Percentiles rank a stretch among this genome's conserved stretches.
These are phyloP conservation scores for Oegoconia quadripuncta DNA, from an alignment of 2,888 invertebrate genomes.

Conservation along the genomic window DNA sequence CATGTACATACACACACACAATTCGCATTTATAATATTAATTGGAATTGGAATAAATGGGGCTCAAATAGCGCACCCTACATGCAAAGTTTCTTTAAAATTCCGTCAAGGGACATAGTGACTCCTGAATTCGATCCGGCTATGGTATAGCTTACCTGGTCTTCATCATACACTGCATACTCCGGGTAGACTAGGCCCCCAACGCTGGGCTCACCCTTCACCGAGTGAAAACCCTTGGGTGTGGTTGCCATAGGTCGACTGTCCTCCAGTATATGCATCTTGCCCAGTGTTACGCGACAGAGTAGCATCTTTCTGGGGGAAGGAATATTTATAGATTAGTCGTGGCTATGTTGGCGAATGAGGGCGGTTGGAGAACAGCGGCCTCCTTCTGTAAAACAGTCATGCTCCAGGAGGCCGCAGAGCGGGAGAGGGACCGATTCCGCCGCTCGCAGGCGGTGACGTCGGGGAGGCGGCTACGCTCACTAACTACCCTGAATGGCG, in stretches of 20 bases:
- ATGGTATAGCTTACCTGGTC: constrained; percentile 1
- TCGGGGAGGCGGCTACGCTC: background rate
- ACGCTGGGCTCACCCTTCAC: background rate
- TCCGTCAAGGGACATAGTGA: too few relatives aligned
- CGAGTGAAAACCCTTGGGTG: background rate
- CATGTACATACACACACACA: too few relatives aligned
- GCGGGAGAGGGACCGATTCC: too few relatives aligned
- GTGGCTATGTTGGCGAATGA: background rate
- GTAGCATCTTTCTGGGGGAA: constrained; percentile 2
- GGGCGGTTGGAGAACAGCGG: too few relatives aligned
- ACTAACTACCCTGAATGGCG: too few relatives aligned
- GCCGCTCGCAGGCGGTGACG: background rate
- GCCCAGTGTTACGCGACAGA: constrained; percentile 1
- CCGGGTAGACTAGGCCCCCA: background rate
- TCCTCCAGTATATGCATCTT: background rate
- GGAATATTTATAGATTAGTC: background rate
- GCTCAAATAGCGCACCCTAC: background rate
- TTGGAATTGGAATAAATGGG: background rate
- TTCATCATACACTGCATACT: background rate
- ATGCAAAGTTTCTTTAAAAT: background rate
- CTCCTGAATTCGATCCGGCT: too few relatives aligned
- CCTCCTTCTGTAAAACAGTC: too few relatives aligned
- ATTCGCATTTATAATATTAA: too few relatives aligned
- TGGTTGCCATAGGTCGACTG: background rate
- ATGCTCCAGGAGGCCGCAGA: too few relatives aligned